phyloP scores from a whole-genome alignment of 1,140 invertebrate species.

The Plectrocnemia conspersa region DNA sequence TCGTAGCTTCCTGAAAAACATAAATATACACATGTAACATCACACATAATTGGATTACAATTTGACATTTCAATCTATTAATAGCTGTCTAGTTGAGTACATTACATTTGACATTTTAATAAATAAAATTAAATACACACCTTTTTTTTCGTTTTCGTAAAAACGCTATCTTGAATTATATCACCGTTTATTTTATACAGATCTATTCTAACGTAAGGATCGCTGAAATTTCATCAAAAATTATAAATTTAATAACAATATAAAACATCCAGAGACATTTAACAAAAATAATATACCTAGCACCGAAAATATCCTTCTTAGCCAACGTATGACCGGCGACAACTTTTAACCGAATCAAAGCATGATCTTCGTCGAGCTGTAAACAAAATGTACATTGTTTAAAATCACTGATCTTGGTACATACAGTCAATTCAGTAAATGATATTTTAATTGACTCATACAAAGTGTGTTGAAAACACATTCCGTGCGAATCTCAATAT shows the following conservation, averaged over 20 bases:
- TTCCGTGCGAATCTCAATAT: too few species aligned
- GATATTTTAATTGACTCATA: too few species aligned
- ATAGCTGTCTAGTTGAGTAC: too few species aligned
- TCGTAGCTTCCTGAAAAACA: too few species aligned
- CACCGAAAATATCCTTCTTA: slow-evolving; percentile 98
- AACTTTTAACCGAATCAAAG: slow-evolving; percentile 74
- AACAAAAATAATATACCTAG: slow-evolving; percentile 62
- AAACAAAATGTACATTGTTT: slow-evolving; percentile 44
- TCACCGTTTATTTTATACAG: slow-evolving; percentile 79
- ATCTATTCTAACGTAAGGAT: slow-evolving; percentile 94
- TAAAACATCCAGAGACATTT: neutral
- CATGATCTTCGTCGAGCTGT: slow-evolving; percentile 70
- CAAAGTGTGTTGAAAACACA: too few species aligned
- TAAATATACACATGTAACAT: too few species aligned
- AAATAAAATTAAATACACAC: slow-evolving; percentile 51
- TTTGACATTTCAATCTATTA: too few species aligned
- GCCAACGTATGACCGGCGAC: slow-evolving; percentile 85
- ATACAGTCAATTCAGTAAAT: too few species aligned
- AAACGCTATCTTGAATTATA: slow-evolving; percentile 82
- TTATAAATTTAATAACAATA: neutral
- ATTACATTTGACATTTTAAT: too few species aligned
- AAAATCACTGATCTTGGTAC: too few species aligned
- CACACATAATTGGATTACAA: too few species aligned
- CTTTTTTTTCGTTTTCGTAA: slow-evolving; percentile 96
- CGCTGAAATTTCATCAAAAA: slow-evolving; percentile 58